Base-by-base conservation (phyloP, 1,140 invertebrate genomes). In the Drosophila oshimai region DNA sequence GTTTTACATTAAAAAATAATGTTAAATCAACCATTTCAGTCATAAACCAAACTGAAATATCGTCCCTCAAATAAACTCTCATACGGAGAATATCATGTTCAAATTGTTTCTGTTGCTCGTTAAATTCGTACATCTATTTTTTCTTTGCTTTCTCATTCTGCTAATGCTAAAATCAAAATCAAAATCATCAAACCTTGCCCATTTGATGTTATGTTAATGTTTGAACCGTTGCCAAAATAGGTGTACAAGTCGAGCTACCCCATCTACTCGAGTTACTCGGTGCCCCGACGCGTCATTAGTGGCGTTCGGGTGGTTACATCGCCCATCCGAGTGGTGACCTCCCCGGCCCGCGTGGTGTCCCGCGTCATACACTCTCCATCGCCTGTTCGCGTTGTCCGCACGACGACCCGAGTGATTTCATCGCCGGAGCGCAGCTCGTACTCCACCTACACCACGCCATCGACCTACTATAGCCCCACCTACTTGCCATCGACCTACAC, bases 331-430 rank as follows among this genome's bases (percentile, higher is more conserved):
- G 88, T 90, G 68, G 78, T 90, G 28, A 81, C 81, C 64, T 89
- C 86, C 89, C 93, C 80, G 72, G 87, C 62, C 62, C 90, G 88
- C 33, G 67, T 90, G 28, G 60, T 81, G 10, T 87, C 89, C 45
- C 87, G 90, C 26, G 61, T 91, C 49, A 71, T 89, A 45, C 70
- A 70, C 62, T 94, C 93, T 57, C 93, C 94, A 54, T 90, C 88
- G 46, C 88, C 88, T 39, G 76, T 90, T 64, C 88, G 88, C 53
- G 77, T 90, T 61, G 92, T 94, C 69, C 93, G 95, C 46, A 92
- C 94, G 39, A 92, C 93, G 51, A 93, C 93, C 68, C 92, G 93
- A 45, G 93, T 96, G 55, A 92, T 88, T 24, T 78, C 88, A 50
- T 90, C 89, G n/a, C 89, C 89, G 67, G 84, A 90, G 60, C 78